Evolutionary conservation across 2,113 vertebrate species (phyloP), one percentile per base, ranked within the genome.

Genomic region (Myrmecobius fasciatus): DNA sequence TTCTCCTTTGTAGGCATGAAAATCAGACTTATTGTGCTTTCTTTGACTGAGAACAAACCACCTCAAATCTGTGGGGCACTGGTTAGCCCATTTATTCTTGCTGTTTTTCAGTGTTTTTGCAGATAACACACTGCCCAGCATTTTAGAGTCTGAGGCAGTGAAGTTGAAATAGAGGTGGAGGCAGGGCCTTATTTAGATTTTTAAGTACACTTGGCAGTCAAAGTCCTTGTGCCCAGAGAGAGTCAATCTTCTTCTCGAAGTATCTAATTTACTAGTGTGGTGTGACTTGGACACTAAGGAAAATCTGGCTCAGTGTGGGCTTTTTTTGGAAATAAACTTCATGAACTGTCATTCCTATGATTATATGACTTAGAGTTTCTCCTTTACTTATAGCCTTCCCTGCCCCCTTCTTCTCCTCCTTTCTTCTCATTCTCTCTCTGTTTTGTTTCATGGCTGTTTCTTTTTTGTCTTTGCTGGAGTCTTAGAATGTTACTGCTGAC

Each of bases 391-490:
- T 31, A 46, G 67, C 89, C 91, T 26, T 28, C 52, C 51, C 54
- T 91, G 52, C 36, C 2, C 26, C n/a, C 48, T 93, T 25, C 43
- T 3, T 53, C 7, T 31, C 89, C 89, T 31, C 26, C 31, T 90
- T 52, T 26, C 24, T 31, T 90, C 28, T 49, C 46, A 31, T 89
- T 67, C 91, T 46, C 56, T 91, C 25, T 93, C 89, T 17, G 22
- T 52, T 97, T 91, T 51, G 49, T 53, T 90, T 91, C 92, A 91
- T 43, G 20, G 25, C 43, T 92, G 54, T 43, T 90, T 67, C 2
- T 89, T n/a, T 28, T 53, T 51, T 1, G 0, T 53, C 91, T 92
- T 43, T n/a, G 1, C 8, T 83, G 67, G 67, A 43, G 22, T 83
- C 7, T 20, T 83, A 83, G 67, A 83, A 43, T 83, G 11, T 43